Evolutionary conservation across 2,888 invertebrate genomes (phyloP).

Genomic region (Choreutis nemorana): DNA sequence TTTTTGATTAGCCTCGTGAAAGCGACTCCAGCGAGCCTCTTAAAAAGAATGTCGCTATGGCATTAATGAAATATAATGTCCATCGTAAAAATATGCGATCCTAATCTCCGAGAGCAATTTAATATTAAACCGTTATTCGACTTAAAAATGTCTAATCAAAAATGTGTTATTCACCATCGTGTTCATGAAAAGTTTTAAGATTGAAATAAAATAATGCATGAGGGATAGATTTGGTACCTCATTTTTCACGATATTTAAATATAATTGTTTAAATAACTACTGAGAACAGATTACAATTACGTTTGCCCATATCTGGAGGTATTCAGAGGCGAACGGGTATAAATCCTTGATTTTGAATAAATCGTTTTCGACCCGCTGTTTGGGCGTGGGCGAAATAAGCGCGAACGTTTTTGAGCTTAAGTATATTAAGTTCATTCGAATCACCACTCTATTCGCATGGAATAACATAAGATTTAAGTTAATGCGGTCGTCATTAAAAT

Average conservation of each 20-base stretch:
- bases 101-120: conserved; percentile 31
- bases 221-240: not conserved
- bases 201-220: not conserved
- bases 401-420: conserved; percentile 17
- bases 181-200: conserved; percentile 11
- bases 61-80: conserved; percentile 31
- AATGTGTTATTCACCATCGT: conserved; percentile 35
- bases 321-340: conserved; percentile 26
- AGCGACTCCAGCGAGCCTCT: conserved; percentile 25
- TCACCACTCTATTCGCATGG: conserved; percentile 28
- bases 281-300: not conserved
- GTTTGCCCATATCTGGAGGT: conserved; percentile 12
- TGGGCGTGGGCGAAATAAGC: conserved; percentile 49
- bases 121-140: conserved; percentile 38
- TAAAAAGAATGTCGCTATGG: conserved; percentile 38
- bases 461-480: conserved; percentile 19
- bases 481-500: too few relatives aligned
- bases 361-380: conserved; percentile 37
- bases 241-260: not conserved
- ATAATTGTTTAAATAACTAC: not conserved
- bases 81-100: conserved; percentile 30
- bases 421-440: too few relatives aligned
- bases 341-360: conserved; percentile 55
- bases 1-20: conserved; percentile 30
- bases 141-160: conserved; percentile 42